Conservation (phyloP, 2,888 invertebrate genomes). For the Rhorus exstirpatorius region DNA sequence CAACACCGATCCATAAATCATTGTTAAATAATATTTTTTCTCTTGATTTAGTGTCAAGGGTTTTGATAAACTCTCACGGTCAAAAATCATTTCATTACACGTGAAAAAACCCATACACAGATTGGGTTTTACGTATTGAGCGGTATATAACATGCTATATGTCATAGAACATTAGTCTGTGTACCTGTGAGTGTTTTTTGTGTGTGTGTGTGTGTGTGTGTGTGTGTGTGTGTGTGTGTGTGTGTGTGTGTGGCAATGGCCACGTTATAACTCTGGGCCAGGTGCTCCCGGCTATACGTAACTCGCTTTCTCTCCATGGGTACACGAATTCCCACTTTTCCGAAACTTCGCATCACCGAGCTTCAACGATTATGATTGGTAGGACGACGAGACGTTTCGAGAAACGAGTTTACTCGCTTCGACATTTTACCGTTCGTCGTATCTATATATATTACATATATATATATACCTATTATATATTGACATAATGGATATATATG, state of each 20-base stretch:
- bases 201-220: conserved; percentile 17
- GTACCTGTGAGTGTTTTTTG: conserved; percentile 1
- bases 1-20: too few relatives aligned
- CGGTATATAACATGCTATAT: conserved; percentile 38
- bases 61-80: background rate
- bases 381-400: conserved; percentile 40
- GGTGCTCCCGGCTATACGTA: conserved; percentile 47
- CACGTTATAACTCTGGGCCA: conserved; percentile 55
- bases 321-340: conserved; percentile 64
- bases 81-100: conserved; percentile 6
- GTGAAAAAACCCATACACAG: conserved; percentile 19
- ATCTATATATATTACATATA: background rate
- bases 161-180: conserved; percentile 29
- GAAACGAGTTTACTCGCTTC: conserved; percentile 38
- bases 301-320: conserved; percentile 43
- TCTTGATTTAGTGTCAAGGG: too few relatives aligned
- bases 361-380: conserved; percentile 64
- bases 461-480: background rate
- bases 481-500: conserved; percentile 31
- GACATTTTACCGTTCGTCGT: conserved; percentile 36
- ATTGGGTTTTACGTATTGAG: conserved; percentile 17
- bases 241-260: conserved; percentile 29
- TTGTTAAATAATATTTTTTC: too few relatives aligned
- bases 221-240: background rate
- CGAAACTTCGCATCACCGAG: conserved; percentile 47